Conservation (phyloP, 2,113 vertebrate species). For the Pica pica region DNA sequence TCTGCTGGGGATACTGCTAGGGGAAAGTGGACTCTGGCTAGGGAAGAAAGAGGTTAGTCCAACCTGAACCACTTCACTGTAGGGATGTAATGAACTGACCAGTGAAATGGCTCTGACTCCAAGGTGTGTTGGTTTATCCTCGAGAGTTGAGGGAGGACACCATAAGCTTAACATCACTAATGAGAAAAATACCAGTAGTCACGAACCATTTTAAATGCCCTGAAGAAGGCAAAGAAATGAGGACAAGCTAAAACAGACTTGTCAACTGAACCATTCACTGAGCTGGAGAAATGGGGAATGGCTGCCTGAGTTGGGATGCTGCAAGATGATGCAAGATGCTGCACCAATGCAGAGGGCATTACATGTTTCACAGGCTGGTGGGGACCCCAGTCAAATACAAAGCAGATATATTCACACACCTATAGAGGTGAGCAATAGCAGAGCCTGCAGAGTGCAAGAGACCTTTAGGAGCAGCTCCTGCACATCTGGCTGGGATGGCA, state of each 20-base stretch:
- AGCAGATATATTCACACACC: accelerated
- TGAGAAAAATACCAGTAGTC: not conserved
- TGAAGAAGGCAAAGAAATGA: not conserved
- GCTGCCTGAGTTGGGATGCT: not conserved
- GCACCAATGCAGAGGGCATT: not conserved
- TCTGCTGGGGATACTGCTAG: not conserved
- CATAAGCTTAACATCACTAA: not conserved
- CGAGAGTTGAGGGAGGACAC: not conserved
- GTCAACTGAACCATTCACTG: accelerated
- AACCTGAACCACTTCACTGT: not conserved
- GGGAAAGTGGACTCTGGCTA: accelerated
- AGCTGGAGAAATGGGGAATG: not conserved
- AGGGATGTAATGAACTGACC: not conserved
- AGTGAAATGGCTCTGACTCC: not conserved
- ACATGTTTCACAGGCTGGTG: not conserved
- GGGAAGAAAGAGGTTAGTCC: not conserved
- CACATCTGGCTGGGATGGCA: not conserved
- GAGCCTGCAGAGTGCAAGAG: not conserved
- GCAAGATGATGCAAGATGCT: not conserved
- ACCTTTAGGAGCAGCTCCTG: not conserved
- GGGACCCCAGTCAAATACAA: not conserved
- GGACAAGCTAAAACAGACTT: not conserved
- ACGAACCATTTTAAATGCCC: not conserved
- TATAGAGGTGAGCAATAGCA: not conserved
- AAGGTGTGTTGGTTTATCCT: not conserved